phyloP scores from a whole-genome alignment of 2,888 invertebrate species.

The Helicoverpa assulta region DNA sequence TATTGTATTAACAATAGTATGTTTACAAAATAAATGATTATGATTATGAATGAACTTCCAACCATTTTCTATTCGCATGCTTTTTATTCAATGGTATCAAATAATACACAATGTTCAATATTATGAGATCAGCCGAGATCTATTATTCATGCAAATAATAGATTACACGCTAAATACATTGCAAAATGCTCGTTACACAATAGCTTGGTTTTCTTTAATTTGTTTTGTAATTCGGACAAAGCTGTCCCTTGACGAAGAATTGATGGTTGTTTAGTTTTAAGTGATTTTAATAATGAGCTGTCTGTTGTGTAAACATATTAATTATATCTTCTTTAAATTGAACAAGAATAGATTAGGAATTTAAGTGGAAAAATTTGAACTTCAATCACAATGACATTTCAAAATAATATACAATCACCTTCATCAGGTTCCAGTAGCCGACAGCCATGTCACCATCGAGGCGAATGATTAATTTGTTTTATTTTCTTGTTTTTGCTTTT shows the following conservation, averaged over 20 bases:
- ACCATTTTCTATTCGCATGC: background rate
- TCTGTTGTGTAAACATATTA: background rate
- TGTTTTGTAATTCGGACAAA: constrained; percentile 14
- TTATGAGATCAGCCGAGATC: constrained; percentile 8
- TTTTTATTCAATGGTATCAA: background rate
- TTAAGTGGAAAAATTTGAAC: too few relatives aligned
- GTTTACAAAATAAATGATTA: too few relatives aligned
- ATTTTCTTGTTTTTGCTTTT: constrained; percentile 34
- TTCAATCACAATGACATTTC: constrained; percentile 7
- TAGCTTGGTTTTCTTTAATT: constrained; percentile 26
- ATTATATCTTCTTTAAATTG: background rate
- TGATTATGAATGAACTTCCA: too few relatives aligned
- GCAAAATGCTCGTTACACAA: constrained; percentile 14
- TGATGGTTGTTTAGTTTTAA: background rate
- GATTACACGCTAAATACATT: constrained; percentile 8
- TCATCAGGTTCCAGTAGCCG: constrained; percentile 1
- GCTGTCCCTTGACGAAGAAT: constrained; percentile 5
- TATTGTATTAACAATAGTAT: too few relatives aligned
- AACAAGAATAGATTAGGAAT: too few relatives aligned
- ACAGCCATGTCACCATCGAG: constrained; percentile 36
- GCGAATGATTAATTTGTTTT: constrained; percentile 44
- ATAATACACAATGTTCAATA: constrained; percentile 3
- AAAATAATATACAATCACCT: constrained; percentile 4
- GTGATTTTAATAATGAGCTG: background rate
- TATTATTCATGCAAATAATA: constrained; percentile 22